Percentiles rank a stretch among this genome's conserved stretches.
phyloP scores from a whole-genome alignment of 2,113 vertebrate genomes.

The Ammodramus savannarum region DNA sequence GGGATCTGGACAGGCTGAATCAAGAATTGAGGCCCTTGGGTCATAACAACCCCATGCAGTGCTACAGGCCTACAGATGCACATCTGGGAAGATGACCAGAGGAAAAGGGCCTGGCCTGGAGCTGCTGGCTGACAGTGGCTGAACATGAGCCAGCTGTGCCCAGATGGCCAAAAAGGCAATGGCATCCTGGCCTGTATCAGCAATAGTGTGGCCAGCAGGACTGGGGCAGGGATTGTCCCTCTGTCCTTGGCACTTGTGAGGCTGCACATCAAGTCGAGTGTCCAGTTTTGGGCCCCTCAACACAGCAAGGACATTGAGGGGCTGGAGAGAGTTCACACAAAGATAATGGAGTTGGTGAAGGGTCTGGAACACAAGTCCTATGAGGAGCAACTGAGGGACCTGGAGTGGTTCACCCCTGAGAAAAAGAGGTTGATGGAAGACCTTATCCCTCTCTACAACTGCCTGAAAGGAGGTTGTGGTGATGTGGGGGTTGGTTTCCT shows the following conservation, averaged over 20 bases:
- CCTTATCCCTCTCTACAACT: rapidly evolving
- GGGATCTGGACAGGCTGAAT: background rate
- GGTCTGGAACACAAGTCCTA: background rate
- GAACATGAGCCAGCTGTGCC: background rate
- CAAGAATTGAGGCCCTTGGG: background rate
- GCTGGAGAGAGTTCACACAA: rapidly evolving
- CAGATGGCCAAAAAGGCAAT: background rate
- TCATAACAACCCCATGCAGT: background rate
- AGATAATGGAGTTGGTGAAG: background rate
- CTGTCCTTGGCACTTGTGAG: rapidly evolving
- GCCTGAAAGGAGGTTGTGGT: background rate
- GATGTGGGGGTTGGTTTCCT: background rate
- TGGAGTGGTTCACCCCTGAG: background rate
- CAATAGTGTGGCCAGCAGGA: background rate
- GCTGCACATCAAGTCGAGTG: background rate
- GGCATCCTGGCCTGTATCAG: background rate
- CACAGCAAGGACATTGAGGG: background rate
- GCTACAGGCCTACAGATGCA: too few relatives aligned
- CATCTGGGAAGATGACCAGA: background rate
- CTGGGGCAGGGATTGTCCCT: rapidly evolving
- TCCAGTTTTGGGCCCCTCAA: background rate
- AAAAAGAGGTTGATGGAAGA: background rate
- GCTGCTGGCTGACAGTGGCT: background rate
- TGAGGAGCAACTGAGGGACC: background rate
- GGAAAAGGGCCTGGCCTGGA: background rate